Evolutionary conservation across 2,888 invertebrate species (phyloP).

Genomic region (Calliphora vomitoria): DNA sequence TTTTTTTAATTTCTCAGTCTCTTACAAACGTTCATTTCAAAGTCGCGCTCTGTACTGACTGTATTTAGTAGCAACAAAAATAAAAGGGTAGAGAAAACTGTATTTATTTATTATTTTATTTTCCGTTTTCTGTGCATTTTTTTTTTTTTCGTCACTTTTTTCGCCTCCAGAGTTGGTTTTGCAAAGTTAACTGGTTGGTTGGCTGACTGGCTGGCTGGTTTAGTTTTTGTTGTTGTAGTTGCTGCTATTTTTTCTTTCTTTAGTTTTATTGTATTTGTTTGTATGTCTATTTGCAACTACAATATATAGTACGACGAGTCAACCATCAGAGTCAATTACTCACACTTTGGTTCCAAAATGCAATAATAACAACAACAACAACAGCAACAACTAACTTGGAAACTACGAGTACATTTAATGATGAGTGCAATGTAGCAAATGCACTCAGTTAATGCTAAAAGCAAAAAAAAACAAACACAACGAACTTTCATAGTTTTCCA

Average conservation of each 20-base stretch:
- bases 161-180: conserved; percentile 72
- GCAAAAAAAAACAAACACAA: not conserved
- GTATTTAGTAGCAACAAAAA: conserved; percentile 70
- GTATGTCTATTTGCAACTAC: conserved; percentile 61
- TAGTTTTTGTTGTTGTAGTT: conserved; percentile 59
- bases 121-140: conserved; percentile 58
- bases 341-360: conserved; percentile 67
- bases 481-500: conserved; percentile 61
- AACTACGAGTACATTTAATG: conserved; percentile 55
- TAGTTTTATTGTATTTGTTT: conserved; percentile 32
- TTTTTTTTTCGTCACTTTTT: conserved; percentile 31
- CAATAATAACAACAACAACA: conserved; percentile 36
- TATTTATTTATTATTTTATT: conserved; percentile 76
- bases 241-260: not conserved
- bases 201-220: conserved; percentile 55
- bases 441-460: conserved; percentile 55
- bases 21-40: conserved; percentile 79
- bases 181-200: conserved; percentile 66
- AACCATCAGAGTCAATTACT: conserved; percentile 73
- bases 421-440: conserved; percentile 68
- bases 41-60: conserved; percentile 83
- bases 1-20: conserved; percentile 48
- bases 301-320: conserved; percentile 52
- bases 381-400: conserved; percentile 37
- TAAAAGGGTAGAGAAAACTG: conserved; percentile 82